Conservation (phyloP, 2,113 vertebrate genomes). For the Gorsachius goisagi region DNA sequence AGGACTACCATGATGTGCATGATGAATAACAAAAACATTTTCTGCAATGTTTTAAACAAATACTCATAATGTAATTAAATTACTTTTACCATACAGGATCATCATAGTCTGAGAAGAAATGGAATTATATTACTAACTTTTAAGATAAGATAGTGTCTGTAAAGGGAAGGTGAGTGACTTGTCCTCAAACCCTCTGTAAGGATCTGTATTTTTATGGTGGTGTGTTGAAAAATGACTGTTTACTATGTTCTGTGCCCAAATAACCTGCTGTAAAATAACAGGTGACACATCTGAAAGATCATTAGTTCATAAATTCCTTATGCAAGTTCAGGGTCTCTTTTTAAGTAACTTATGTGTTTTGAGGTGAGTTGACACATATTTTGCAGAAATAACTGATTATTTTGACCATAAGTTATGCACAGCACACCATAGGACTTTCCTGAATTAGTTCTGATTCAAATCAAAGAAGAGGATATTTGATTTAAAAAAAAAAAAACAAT, state of each 20-base stretch:
- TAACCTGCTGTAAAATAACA: neutral
- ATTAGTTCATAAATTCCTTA: neutral
- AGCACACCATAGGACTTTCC: neutral
- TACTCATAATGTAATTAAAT: neutral
- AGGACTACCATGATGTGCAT: neutral
- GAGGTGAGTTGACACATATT: neutral
- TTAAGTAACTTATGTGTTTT: neutral
- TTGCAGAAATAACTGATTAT: neutral
- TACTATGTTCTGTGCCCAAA: neutral
- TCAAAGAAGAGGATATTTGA: neutral
- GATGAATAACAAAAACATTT: neutral
- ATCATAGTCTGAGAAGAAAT: neutral
- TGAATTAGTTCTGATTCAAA: neutral
- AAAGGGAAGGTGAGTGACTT: neutral
- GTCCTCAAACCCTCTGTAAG: neutral
- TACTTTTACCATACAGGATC: neutral
- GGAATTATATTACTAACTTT: neutral
- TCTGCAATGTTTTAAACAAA: neutral
- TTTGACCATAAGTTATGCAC: neutral
- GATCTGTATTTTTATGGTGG: neutral
- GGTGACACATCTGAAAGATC: neutral
- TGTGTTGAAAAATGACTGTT: neutral
- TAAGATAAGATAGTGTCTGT: neutral
- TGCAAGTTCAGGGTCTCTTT: neutral
- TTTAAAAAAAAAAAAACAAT: neutral